Evolutionary conservation across 1,140 invertebrate species (phyloP).

Genomic region (Araneus ventricosus): DNA sequence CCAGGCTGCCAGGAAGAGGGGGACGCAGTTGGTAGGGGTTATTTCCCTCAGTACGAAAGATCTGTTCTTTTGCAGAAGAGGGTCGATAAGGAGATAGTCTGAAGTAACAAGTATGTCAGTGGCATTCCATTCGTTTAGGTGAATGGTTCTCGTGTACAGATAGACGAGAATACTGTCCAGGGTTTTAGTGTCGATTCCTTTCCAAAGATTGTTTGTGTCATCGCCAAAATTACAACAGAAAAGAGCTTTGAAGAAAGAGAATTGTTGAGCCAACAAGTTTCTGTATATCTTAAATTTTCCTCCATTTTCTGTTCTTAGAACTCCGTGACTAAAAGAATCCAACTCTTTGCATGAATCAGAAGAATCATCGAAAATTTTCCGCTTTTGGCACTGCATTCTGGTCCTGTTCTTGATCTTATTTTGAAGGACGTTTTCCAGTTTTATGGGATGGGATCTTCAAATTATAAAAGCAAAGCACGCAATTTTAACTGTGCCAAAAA

Average conservation of each 20-base stretch:
- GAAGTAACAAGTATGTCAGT: no score
- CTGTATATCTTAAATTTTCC: conserved; percentile 23
- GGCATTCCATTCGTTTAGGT: no score
- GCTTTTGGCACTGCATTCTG: no score
- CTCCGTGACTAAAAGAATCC: neutral
- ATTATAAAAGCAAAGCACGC: no score
- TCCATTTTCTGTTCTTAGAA: conserved; percentile 30
- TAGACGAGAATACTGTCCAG: no score
- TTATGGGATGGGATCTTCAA: no score
- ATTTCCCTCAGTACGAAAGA: neutral
- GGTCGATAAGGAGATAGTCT: neutral
- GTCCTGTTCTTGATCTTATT: no score
- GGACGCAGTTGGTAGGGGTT: no score
- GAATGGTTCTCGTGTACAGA: no score
- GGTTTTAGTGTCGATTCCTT: no score
- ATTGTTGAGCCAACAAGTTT: neutral
- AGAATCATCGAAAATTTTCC: no score
- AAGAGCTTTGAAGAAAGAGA: neutral
- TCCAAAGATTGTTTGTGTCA: neutral
- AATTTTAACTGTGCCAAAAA: no score
- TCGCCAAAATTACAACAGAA: neutral
- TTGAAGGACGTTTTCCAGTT: conserved; percentile 7
- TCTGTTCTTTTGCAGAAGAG: neutral
- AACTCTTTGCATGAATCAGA: neutral
- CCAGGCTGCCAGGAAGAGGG: conserved; percentile 26